phyloP scores from a whole-genome alignment of 1,140 invertebrate species.

The Bicyclus anynana region DNA sequence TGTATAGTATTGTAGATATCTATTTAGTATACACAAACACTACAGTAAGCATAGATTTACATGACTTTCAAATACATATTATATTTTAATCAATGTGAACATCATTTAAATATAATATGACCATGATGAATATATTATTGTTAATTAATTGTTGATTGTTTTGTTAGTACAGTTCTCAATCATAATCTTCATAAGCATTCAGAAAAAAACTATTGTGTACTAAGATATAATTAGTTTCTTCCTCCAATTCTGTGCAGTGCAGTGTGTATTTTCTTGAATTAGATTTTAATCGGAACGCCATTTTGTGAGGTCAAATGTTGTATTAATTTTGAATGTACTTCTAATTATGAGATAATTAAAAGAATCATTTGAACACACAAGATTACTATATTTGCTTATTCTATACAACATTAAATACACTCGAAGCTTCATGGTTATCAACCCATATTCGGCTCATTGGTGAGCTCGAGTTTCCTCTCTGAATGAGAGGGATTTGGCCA shows the following conservation, averaged over 20 bases:
- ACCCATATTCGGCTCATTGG: no score
- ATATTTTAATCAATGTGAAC: background rate
- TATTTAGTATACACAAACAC: no score
- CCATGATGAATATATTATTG: background rate
- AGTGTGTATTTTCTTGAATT: background rate
- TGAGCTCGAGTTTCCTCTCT: no score
- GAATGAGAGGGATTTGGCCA: no score
- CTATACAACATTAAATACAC: no score
- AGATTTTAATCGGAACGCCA: background rate
- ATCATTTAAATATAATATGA: background rate
- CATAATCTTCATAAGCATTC: constrained; percentile 1
- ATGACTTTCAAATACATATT: background rate
- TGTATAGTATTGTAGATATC: no score
- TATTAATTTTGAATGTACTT: background rate
- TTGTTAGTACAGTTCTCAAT: background rate
- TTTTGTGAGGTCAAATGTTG: background rate
- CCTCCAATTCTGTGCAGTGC: background rate
- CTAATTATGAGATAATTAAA: background rate
- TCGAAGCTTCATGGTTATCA: no score
- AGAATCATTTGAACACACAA: background rate
- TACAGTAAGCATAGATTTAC: no score
- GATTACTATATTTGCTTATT: no score
- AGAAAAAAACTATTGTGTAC: constrained; percentile 4
- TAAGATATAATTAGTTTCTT: constrained; percentile 1
- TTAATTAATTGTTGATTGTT: background rate